phyloP scores from a whole-genome alignment of 2,113 vertebrate genomes.

The Hypomesus transpacificus region DNA sequence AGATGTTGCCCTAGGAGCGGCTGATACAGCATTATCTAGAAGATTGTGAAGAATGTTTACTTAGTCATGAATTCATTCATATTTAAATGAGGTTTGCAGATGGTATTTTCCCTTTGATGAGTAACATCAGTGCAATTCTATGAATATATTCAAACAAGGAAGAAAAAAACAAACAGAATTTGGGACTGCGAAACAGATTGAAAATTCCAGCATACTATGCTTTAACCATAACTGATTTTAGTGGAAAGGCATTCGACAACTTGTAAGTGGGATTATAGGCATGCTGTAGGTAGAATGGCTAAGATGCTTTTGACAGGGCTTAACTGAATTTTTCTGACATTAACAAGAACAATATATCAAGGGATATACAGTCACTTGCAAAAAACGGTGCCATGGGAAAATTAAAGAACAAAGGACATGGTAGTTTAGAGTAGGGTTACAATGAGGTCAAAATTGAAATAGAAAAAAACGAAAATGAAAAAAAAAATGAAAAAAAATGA shows the following conservation, averaged over 20 bases:
- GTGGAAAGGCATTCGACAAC: conserved; percentile 57
- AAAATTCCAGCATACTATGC: conserved; percentile 57
- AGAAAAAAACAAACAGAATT: conserved; percentile 35
- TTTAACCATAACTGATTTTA: conserved; percentile 28
- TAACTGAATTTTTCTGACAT: conserved; percentile 71
- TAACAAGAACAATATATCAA: conserved; percentile 59
- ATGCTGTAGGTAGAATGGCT: conserved; percentile 63
- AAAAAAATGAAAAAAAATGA: no score
- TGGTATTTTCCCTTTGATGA: conserved; percentile 44
- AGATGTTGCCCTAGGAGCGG: conserved; percentile 9
- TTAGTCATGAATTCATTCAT: conserved; percentile 57
- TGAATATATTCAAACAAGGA: conserved; percentile 18
- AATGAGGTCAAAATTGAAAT: conserved; percentile 35
- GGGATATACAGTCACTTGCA: conserved; percentile 68
- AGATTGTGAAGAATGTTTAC: conserved; percentile 42
- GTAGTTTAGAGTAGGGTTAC: conserved; percentile 29
- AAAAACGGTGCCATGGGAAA: conserved; percentile 59
- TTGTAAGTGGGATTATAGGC: conserved; percentile 59
- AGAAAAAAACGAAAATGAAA: conserved; percentile 32
- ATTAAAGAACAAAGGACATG: conserved; percentile 53
- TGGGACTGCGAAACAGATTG: conserved; percentile 44
- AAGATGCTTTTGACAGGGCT: conserved; percentile 64
- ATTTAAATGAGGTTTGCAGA: conserved; percentile 40
- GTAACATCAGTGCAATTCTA: conserved; percentile 52
- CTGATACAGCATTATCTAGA: background rate